Conservation (phyloP, 64 coral and sea anemone species). For the Dendrophyllia cribrosa region DNA sequence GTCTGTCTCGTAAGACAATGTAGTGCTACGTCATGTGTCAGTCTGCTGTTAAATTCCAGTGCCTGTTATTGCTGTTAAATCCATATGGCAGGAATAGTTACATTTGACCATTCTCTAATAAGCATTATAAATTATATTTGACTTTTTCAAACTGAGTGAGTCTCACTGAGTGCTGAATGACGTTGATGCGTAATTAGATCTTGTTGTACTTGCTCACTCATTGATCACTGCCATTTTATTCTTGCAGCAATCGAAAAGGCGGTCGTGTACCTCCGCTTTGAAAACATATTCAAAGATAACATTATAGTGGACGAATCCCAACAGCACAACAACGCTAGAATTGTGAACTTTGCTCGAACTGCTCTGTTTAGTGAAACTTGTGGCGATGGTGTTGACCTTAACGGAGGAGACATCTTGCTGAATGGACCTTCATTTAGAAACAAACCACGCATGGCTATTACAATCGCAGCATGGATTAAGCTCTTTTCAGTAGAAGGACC, state of each 20-base stretch:
- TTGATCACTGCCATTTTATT: background rate
- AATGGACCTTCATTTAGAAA: conserved; percentile 74
- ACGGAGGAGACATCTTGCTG: conserved; percentile 89
- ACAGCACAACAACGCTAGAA: conserved; percentile 85
- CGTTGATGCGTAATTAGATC: background rate
- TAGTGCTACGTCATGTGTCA: too few species aligned
- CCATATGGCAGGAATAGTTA: too few species aligned
- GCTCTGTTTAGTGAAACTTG: conserved; percentile 92
- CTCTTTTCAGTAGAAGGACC: conserved; percentile 67
- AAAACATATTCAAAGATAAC: conserved; percentile 77
- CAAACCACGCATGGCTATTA: conserved; percentile 86
- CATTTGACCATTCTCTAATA: too few species aligned
- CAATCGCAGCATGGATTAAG: conserved; percentile 95
- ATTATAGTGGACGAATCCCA: conserved; percentile 82
- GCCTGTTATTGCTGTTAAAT: too few species aligned
- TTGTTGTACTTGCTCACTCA: background rate
- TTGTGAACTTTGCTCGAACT: conserved; percentile 87
- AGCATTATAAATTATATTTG: too few species aligned
- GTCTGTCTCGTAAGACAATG: too few species aligned
- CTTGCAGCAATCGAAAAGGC: conserved; percentile 85
- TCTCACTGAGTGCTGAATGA: too few species aligned
- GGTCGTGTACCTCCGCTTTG: conserved; percentile 90
- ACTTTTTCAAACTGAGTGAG: too few species aligned
- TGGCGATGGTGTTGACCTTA: conserved; percentile 86
- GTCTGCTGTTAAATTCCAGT: too few species aligned